Evolutionary conservation across 2,113 vertebrate species (phyloP), one percentile per base, ranked within the genome.

Genomic region (Pachyramphus minor): DNA sequence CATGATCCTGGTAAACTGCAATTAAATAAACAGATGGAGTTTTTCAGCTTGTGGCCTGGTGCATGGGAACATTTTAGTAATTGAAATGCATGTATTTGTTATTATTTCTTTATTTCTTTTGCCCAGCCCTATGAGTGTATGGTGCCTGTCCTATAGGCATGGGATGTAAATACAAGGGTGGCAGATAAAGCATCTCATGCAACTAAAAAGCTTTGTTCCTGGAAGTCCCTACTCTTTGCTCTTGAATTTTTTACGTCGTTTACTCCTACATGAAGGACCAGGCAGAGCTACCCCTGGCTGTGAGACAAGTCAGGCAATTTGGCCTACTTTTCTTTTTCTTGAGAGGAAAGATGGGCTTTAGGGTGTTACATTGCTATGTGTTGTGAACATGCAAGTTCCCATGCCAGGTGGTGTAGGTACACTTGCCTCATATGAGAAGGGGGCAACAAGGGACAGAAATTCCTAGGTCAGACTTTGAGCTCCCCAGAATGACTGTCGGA

Each of bases 1-100:
- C 94, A 82, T 66, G 90, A 95, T 96, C 90, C 80, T 15, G 28
- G 93, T 95, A 96, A 95, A 96, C 86, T 96, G 95, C 90, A 94
- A 95, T 96, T 96, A 96, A 96, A 96, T 93, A 96, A 96, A 96
- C 95, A 97, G 93, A 95, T 72, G 80, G 60, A 89, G 80, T 72
- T 95, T 93, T 94, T 45, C 78, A 89, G 88, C 44, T 90, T 81
- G 80, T 93, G 92, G 92, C 83, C 58, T 79, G 66, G 49, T 92
- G 62, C 66, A 90, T 89, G 69, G 80, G 69, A 94, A 79, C 44
- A 62, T 68, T 93, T 68, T 28, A 81, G 49, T 72, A 80, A 92
- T 73, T 87, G 83, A 81, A 93, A 95, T 83, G 39, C 20, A 37
- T 77, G 3, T 49, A 72, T 96, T 95, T 92, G 35, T 59, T 94